phyloP scores from a whole-genome alignment of 2,888 invertebrate genomes.

The Meta bourneti region DNA sequence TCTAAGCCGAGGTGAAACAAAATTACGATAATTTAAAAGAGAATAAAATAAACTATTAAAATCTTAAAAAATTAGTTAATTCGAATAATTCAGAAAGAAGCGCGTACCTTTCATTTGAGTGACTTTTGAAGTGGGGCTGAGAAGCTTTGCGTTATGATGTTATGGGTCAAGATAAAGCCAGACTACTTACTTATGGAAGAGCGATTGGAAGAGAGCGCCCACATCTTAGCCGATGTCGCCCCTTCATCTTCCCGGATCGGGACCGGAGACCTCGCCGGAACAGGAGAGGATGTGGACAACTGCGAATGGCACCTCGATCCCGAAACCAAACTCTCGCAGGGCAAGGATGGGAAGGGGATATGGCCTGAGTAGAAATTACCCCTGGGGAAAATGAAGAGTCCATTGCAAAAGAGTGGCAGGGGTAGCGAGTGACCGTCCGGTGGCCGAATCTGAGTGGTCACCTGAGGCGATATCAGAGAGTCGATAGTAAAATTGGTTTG shows the following conservation, averaged over 20 bases:
- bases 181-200: conserved; percentile 11
- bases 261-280: neutral
- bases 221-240: conserved; percentile 41
- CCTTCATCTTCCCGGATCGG: conserved; percentile 41
- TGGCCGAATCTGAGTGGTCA: conserved; percentile 17
- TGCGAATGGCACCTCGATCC: conserved; percentile 26
- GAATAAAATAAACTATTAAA: too few species aligned
- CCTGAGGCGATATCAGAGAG: conserved; percentile 61
- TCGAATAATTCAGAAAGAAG: too few species aligned
- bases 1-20: too few species aligned
- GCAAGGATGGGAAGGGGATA: conserved; percentile 27
- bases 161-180: neutral
- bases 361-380: conserved; percentile 45
- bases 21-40: too few species aligned
- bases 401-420: conserved; percentile 60
- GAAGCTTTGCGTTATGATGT: too few species aligned
- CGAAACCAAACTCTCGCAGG: conserved; percentile 22
- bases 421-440: conserved; percentile 34
- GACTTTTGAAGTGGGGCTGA: too few species aligned
- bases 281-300: neutral
- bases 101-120: too few species aligned
- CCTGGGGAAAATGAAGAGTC: conserved; percentile 62
- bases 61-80: too few species aligned
- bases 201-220: conserved; percentile 38
- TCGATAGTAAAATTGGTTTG: conserved; percentile 59